Evolutionary conservation across 2,113 vertebrate genomes (phyloP), one percentile per base, ranked within the genome.

Genomic region (Spermophilus dauricus): DNA sequence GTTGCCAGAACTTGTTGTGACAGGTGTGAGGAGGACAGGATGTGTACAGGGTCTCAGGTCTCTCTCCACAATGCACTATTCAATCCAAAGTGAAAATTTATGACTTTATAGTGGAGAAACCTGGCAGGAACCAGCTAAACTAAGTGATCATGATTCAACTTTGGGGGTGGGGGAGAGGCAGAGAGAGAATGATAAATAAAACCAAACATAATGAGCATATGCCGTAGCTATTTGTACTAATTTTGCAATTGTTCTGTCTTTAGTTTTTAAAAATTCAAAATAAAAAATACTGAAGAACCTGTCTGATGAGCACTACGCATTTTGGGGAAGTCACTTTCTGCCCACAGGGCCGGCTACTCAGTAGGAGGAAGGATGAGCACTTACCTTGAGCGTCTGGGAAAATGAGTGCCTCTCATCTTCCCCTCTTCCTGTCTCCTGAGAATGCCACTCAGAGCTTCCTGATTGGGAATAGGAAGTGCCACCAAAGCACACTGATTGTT

Each of bases 301-400:
- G 28, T 72, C 39, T 24, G 28, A 5, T 32, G 67, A 45, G 45
- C 67, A 28, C 32, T 67, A 39, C 12, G 53, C 32, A 39, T 89
- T 37, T 65, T 14, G 16, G 39, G 42, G 51, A 34, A 22, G 72
- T 61, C 26, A 1, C 24, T 63, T n/a, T 53, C 39, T 51, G 70
- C 51, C 39, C 39, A 13, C 7, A 0, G 1, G 3, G 17, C 37
- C 28, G 48, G 42, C 13, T 53, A 0, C 61, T 69, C 9, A 2
- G 24, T 6, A 42, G 56, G 14, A 78, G 42, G 73, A 32, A 85
- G 12, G 83, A 13, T 20, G 9, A 63, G 22, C 48, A 32, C 77
- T 82, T 48, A 32, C 3, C 58, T 1, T 13, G n/a, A 48, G 32
- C 16, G 42, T 63, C 53, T 4, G 39, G 10, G 7, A 20, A n/a